Base-by-base conservation (phyloP, 2,797 vertebrate species). In the Falco concolor region DNA sequence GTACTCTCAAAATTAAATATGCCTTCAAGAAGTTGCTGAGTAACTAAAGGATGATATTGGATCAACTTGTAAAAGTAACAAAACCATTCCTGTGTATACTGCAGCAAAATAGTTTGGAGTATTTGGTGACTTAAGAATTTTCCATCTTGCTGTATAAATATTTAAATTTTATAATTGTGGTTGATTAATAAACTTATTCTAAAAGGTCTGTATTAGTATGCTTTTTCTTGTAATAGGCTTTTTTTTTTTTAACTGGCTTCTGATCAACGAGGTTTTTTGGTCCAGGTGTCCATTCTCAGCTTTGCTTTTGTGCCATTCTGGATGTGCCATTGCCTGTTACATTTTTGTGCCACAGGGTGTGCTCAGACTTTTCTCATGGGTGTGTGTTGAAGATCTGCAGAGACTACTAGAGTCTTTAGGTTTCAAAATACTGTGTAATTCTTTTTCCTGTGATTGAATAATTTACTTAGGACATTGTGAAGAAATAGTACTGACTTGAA, bases 171-270 rank as follows among this genome's bases (percentile, higher is more conserved):
- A 69, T 97, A 97, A 97, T 94, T 93, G 89, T 93, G 93, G 42
- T 97, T 89, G 90, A 69, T 92, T 96, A 98, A 98, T 98, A 98
- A 98, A 97, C 56, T 79, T 91, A 63, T 78, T 96, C 93, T 84
- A 47, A 95, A 97, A 93, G 12, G 27, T 69, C 30, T 73, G 10
- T 90, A 57, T 89, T 69, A 1, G 9, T 69, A 56, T 44, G 15
- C 8, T 78, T 81, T 84, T 68, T 40, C 53, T 90, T 78, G 19
- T 52, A 50, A 14, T 64, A 23, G 23, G 13, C 3, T 28, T 27
- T 18, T 70, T 79, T 75, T 44, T 27, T 18, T 70, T 79, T 75
- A 74, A 10, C 5, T 25, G 27, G 30, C 40, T 74, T 3, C 30
- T 34, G 24, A 10, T 57, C 4, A 25, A 74, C 19, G 28, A 38